Evolutionary conservation across 2,113 vertebrate species (phyloP).

Genomic region (Nansenia antarctica): DNA sequence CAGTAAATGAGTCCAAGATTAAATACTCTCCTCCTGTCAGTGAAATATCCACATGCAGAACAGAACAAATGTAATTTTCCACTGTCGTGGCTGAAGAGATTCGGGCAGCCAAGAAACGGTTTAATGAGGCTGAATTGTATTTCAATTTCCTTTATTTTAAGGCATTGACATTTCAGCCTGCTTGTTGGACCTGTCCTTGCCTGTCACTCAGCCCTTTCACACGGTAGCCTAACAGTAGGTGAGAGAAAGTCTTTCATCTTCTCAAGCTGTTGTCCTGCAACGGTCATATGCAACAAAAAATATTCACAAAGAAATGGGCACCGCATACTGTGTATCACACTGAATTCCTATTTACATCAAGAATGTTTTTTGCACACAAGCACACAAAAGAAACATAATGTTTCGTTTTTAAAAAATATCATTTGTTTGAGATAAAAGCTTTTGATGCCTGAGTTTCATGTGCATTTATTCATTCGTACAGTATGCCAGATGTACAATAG

Average conservation of each 20-base stretch:
- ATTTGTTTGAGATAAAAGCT: neutral
- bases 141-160: constrained; percentile 55
- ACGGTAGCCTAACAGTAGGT: constrained; percentile 25
- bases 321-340: neutral
- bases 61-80: constrained; percentile 23
- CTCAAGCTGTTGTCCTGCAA: neutral
- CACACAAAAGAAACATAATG: neutral
- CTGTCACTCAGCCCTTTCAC: constrained; percentile 1
- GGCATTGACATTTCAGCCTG: constrained; percentile 64
- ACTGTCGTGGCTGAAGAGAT: constrained; percentile 15
- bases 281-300: no score
- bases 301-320: neutral
- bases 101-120: constrained; percentile 22
- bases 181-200: neutral
- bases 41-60: constrained; percentile 27
- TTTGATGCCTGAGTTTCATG: neutral
- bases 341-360: neutral
- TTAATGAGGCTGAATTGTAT: constrained; percentile 55
- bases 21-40: constrained; percentile 34
- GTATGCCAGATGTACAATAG: neutral
- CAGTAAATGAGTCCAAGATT: constrained; percentile 46
- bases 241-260: neutral
- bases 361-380: neutral
- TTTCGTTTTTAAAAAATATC: no score
- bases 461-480: neutral